Base-by-base conservation (phyloP, 2,888 invertebrate species). In the Xestia xanthographa region DNA sequence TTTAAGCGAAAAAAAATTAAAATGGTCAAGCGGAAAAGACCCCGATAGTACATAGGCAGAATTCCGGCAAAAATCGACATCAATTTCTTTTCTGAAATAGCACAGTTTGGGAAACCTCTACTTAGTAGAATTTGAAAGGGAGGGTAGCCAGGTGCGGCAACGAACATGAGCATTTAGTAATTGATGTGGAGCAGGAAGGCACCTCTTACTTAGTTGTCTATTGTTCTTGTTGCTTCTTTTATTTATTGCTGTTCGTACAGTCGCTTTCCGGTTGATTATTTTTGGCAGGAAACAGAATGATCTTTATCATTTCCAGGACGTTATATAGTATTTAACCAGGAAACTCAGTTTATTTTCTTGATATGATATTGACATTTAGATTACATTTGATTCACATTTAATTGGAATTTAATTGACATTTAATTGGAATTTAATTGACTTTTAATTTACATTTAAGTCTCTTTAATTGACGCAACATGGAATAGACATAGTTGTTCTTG, bases 91-190 rank as follows among this genome's bases (percentile, higher is more conserved):
- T 20, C 48, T 34, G 5, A 50, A 48, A 12, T 67, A 56, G 12
- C 38, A 26, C 20, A 26, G 22, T n/a, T 43, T 48, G 48, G 43
- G 43, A 20, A 41, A 41, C 17, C 6, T 3, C 9, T 60, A 11
- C 29, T 60, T 34, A 29, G 34, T 22, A 22, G n/a, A 60, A 0
- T 60, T 43, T 26, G 26, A 6, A n/a, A 22, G 22, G 62, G 9
- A 14, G 38, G 67, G 65, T 2, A 26, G 12, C 68, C 68, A 73
- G 73, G 45, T 68, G 73, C 22, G 38, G 68, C 26, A 34, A 63
- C 20, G 1, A 48, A 38, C 48, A 26, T 48, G 20, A 20, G 41
- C 43, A 66, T 56, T 66, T 66, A 58, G 72, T 72, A 56, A 72
- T 60, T 73, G 38, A 48, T 45, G 38, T 14, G 60, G 22, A 73